These are phyloP conservation scores for Oncopodura yosiiana DNA, from an alignment of 1,140 invertebrate genomes.

Conservation along the genomic window DNA sequence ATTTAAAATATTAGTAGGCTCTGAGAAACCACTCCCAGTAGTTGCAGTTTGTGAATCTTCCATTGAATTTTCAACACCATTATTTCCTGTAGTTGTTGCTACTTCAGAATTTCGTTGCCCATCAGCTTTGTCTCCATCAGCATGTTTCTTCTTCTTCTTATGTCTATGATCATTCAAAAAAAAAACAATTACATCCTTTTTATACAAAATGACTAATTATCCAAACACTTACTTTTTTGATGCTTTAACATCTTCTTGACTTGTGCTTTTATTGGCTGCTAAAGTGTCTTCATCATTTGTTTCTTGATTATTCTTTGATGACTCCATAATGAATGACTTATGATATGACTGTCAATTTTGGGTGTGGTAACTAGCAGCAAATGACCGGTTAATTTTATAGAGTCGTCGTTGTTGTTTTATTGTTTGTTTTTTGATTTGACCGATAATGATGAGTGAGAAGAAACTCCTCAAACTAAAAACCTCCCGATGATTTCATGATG, in stretches of 20 bases:
- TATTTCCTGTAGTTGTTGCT: background rate
- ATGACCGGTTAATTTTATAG: too few species aligned
- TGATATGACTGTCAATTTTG: too few species aligned
- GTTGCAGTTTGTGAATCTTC: background rate
- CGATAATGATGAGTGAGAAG: too few species aligned
- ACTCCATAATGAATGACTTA: too few species aligned
- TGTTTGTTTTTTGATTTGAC: too few species aligned
- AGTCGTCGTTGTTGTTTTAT: too few species aligned
- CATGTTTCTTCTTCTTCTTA: slow-evolving; percentile 11
- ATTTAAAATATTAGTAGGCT: slow-evolving; percentile 5
- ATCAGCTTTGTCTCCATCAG: background rate
- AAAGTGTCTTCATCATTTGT: background rate
- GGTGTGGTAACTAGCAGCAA: too few species aligned
- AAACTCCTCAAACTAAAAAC: too few species aligned
- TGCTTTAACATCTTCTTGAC: background rate
- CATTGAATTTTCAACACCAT: background rate
- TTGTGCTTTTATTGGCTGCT: background rate
- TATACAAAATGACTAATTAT: too few species aligned
- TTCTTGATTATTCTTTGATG: background rate
- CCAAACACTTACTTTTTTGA: slow-evolving; percentile 9
- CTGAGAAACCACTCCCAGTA: background rate
- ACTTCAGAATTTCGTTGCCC: background rate
- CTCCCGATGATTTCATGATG: too few species aligned
- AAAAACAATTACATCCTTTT: background rate
- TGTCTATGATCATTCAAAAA: background rate